Base-by-base conservation (phyloP, 2,797 vertebrate genomes). In the Capromys pilorides region DNA sequence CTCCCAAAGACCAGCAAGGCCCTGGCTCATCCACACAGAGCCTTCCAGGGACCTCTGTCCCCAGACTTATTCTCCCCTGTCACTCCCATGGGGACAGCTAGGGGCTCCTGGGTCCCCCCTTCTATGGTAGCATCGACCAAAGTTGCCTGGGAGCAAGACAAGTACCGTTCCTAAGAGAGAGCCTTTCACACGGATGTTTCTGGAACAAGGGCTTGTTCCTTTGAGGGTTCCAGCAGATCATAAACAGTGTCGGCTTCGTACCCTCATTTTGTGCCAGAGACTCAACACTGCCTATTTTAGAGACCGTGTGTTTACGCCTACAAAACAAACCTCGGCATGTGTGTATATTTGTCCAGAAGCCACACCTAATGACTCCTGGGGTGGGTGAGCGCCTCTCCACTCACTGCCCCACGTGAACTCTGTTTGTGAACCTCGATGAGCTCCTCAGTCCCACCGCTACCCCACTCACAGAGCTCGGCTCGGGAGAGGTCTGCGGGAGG, bases 221-320 rank as follows among this genome's bases (percentile, higher is more conserved):
- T 90, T 4, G 69, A 91, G 88, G 77, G 93, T 75, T 69, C 82
- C 84, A 36, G 88, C 57, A 28, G 87, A 88, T 49, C 94, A n/a
- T 96, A 96, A 96, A 97, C 96, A 95, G 61, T 85, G 82, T 90
- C 6, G 67, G 73, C 95, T 83, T 85, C 90, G 26, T 57, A n/a
- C 94, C 85, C 91, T 94, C 22, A 28, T 86, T 94, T 78, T 77
- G 87, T 94, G 81, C 93, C 82, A 75, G 86, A 97, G 97, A 97
- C 95, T 96, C 97, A 94, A 95, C 94, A 91, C 57, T 45, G 94
- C 95, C 96, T 95, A 62, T 96, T 96, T 95, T 91, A 96, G 96
- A 93, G 94, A 77, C 66, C 24, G 5, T 79, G 91, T 96, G 96
- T 96, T 97, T 96, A 94, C 16, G 51, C 90, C 90, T 69, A 8